Conservation (phyloP, 2,888 invertebrate genomes). For the Hirtodrosophila histrioides region DNA sequence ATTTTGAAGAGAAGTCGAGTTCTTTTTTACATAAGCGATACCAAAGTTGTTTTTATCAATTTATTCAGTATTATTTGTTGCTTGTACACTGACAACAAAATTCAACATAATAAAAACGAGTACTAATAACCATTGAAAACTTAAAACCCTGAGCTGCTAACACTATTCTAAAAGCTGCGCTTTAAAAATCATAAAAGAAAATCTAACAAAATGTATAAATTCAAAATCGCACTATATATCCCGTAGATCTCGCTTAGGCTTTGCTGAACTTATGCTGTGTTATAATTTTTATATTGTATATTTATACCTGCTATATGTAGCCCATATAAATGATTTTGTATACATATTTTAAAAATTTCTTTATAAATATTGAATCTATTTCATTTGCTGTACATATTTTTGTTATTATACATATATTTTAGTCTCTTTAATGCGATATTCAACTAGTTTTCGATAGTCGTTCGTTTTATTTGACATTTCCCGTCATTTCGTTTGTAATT, state of each 20-base stretch:
- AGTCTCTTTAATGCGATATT: not conserved
- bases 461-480: not conserved
- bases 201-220: not conserved
- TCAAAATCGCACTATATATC: constrained; percentile 7
- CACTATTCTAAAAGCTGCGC: constrained; percentile 35
- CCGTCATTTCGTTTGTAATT: not conserved
- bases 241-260: constrained; percentile 45
- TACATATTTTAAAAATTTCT: not conserved
- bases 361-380: not conserved
- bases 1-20: not conserved
- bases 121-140: constrained; percentile 11
- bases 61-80: constrained; percentile 75
- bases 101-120: constrained; percentile 15
- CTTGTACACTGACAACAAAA: constrained; percentile 52
- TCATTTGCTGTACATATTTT: not conserved
- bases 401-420: constrained; percentile 1
- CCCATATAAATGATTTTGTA: too few relatives aligned
- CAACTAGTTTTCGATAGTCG: not conserved
- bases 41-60: constrained; percentile 70
- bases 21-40: constrained; percentile 19
- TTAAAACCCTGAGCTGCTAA: constrained; percentile 24
- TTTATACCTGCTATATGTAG: too few relatives aligned
- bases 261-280: constrained; percentile 10
- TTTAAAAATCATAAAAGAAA: constrained; percentile 18
- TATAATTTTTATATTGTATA: not conserved